Evolutionary conservation across 2,797 vertebrate genomes (phyloP).

Genomic region (Chaenodraco wilsoni): DNA sequence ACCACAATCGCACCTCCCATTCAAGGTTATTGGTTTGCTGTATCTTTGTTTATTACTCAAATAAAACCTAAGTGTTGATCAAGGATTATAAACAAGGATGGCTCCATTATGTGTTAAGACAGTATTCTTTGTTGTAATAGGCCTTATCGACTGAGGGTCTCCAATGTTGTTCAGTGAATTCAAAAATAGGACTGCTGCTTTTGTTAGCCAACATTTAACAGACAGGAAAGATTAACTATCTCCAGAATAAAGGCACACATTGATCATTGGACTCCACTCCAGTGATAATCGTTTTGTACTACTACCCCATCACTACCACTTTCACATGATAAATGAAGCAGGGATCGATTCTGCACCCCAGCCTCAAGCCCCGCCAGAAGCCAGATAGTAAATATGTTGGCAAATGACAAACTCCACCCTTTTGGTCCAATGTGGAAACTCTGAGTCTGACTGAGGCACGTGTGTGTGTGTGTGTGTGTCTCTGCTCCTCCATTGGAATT

Average conservation of each 20-base stretch:
- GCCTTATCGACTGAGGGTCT: not conserved
- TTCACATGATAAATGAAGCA: conserved; percentile 11
- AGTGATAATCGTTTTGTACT: conserved; percentile 2
- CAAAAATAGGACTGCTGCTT: not conserved
- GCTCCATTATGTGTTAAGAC: not conserved
- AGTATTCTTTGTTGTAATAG: not conserved
- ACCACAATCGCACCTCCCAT: not conserved
- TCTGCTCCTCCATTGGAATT: conserved; percentile 52
- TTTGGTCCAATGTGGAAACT: conserved; percentile 69
- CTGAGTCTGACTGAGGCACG: conserved; percentile 62
- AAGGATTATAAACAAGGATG: conserved; percentile 3
- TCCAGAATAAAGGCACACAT: conserved; percentile 7
- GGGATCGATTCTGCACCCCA: not conserved
- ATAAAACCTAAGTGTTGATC: not conserved
- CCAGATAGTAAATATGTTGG: conserved; percentile 42
- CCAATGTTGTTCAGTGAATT: not conserved
- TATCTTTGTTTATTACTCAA: conserved; percentile 2
- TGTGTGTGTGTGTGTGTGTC: conserved; percentile 26
- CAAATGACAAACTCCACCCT: conserved; percentile 62
- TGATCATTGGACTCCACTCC: not conserved
- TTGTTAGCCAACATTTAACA: not conserved
- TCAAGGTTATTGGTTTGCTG: not conserved
- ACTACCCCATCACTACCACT: not conserved
- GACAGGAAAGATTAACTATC: not conserved
- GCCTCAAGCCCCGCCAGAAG: conserved; percentile 26